phyloP scores from a whole-genome alignment of 1,140 invertebrate genomes.

The Hycleus phaleratus region DNA sequence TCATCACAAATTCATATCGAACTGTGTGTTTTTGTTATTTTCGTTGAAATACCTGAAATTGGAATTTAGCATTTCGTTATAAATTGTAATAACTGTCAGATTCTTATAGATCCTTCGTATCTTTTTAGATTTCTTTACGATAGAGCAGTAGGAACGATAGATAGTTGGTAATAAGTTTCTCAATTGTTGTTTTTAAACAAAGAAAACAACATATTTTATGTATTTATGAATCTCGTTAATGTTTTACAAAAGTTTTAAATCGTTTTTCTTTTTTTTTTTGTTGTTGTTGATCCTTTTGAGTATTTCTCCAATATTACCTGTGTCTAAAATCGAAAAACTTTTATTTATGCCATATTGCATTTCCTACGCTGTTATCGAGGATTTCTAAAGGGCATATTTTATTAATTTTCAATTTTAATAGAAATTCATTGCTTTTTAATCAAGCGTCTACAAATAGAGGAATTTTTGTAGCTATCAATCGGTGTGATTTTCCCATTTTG shows the following conservation, averaged over 20 bases:
- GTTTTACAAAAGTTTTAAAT: conserved; percentile 20
- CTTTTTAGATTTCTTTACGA: background rate
- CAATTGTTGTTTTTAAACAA: conserved; percentile 16
- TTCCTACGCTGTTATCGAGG: conserved; percentile 15
- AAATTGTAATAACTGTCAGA: conserved; percentile 22
- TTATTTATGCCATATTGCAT: conserved; percentile 20
- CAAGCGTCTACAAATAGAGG: background rate
- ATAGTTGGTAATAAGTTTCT: conserved; percentile 16
- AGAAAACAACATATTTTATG: conserved; percentile 28
- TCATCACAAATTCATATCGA: too few species aligned
- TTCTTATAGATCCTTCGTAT: too few species aligned
- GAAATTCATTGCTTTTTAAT: background rate
- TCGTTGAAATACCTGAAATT: background rate
- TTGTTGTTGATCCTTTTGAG: background rate
- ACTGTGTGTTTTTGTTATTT: too few species aligned
- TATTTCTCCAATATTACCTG: too few species aligned
- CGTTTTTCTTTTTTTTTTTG: conserved; percentile 20
- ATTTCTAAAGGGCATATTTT: background rate
- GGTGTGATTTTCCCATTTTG: background rate
- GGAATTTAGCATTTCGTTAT: conserved; percentile 17
- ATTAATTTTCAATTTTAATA: background rate
- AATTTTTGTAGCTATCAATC: background rate
- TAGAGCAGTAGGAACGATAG: conserved; percentile 16
- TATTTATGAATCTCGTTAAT: conserved; percentile 23
- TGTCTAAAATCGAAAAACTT: background rate